Conservation (phyloP, 1,140 invertebrate species). For the Sarcophaga bullata region DNA sequence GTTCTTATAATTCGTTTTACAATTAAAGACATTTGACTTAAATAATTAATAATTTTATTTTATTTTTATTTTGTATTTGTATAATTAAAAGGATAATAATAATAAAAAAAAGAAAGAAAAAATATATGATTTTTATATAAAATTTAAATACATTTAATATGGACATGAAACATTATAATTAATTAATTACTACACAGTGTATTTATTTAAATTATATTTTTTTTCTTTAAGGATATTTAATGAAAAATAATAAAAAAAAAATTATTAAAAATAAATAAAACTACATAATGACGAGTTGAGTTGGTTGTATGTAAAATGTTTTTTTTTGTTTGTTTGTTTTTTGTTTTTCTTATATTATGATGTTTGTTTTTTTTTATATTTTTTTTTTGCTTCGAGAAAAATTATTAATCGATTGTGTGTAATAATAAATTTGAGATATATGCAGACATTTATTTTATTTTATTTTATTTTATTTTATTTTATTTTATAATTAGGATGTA, state of each 20-base stretch:
- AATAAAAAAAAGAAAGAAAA: too few species aligned
- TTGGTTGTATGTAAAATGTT: neutral
- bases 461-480: neutral
- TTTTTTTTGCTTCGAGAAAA: neutral
- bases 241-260: neutral
- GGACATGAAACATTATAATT: neutral
- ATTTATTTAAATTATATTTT: too few species aligned
- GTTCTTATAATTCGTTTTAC: neutral
- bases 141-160: constrained; percentile 17
- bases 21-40: too few species aligned
- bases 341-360: neutral
- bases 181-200: too few species aligned
- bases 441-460: neutral
- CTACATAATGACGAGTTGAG: constrained; percentile 17
- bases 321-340: neutral
- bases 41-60: too few species aligned
- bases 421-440: too few species aligned
- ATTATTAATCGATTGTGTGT: neutral
- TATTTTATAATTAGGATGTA: neutral
- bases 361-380: neutral
- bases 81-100: too few species aligned
- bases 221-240: neutral
- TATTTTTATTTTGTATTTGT: too few species aligned
- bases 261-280: constrained; percentile 3
- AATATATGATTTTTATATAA: neutral